A percentile compares a stretch with the other conserved stretches of the same genome.
phyloP scores from a whole-genome alignment of 2,888 invertebrate species.

The Glaucopsyche alexis region DNA sequence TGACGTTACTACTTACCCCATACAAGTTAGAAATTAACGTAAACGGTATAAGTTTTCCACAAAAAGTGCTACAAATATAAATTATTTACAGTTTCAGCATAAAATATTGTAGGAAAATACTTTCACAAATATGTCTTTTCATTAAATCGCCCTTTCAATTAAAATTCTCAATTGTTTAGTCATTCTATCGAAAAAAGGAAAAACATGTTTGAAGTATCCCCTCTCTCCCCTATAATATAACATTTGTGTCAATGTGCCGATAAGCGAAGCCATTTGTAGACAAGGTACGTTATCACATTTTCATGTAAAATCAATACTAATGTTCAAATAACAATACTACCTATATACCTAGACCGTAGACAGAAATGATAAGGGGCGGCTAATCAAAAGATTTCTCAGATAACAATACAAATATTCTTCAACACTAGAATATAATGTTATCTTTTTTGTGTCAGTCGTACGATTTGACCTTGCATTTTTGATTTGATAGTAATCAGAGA shows the following conservation, averaged over 20 bases:
- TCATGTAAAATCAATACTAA: constrained; percentile 16
- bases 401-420: constrained; percentile 14
- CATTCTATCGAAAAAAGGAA: no score
- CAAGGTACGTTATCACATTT: neutral
- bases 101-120: no score
- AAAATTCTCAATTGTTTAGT: no score
- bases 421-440: neutral
- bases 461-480: neutral
- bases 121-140: no score
- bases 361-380: constrained; percentile 19
- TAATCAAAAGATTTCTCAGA: neutral
- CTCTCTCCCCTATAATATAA: neutral
- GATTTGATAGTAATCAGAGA: neutral
- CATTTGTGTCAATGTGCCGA: constrained; percentile 4
- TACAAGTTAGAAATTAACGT: no score
- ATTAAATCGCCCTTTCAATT: no score
- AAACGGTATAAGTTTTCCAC: no score
- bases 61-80: no score
- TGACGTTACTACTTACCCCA: no score
- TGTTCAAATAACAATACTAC: constrained; percentile 25
- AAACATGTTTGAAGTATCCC: no score
- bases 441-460: neutral
- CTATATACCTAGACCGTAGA: neutral
- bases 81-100: no score
- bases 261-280: neutral